Conservation (phyloP, 2,888 invertebrate species). For the Lysandra bellargus region DNA sequence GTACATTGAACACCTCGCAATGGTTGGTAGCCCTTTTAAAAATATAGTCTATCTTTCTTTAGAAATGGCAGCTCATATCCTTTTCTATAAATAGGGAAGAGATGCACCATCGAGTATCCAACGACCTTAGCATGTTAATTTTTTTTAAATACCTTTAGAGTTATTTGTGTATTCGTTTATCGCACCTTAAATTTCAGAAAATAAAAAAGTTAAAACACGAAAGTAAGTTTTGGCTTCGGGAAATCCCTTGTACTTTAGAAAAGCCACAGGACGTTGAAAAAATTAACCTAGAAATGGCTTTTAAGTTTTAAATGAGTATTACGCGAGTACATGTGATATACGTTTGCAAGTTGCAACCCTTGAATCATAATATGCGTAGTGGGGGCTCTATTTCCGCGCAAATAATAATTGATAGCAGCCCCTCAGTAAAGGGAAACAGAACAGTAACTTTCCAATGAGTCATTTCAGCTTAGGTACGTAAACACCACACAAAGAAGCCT, state of each 20-base stretch:
- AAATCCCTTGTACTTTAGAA: not conserved
- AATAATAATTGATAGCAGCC: not conserved
- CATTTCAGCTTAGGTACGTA: slow-evolving; percentile 34
- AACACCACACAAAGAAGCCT: not conserved
- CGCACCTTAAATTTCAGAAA: not conserved
- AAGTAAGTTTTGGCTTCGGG: not conserved
- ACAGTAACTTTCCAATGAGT: slow-evolving; percentile 40
- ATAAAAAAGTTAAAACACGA: not conserved
- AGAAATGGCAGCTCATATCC: not conserved
- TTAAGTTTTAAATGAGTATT: not conserved
- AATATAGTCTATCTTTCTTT: not conserved
- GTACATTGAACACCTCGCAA: slow-evolving; percentile 5
- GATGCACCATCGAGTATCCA: slow-evolving; percentile 14
- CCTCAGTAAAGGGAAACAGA: not conserved
- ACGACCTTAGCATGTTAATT: not conserved
- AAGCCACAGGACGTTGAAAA: not conserved
- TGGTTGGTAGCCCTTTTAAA: not conserved
- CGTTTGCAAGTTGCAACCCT: not conserved
- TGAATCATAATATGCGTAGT: not conserved
- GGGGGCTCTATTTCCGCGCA: not conserved
- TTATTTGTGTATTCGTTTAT: not conserved
- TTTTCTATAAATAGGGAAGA: slow-evolving; percentile 2
- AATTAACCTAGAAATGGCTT: not conserved
- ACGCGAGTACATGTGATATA: not conserved
- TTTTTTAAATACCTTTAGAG: not conserved